Base-by-base conservation (phyloP, 2,888 invertebrate species). In the Junonia oenone region DNA sequence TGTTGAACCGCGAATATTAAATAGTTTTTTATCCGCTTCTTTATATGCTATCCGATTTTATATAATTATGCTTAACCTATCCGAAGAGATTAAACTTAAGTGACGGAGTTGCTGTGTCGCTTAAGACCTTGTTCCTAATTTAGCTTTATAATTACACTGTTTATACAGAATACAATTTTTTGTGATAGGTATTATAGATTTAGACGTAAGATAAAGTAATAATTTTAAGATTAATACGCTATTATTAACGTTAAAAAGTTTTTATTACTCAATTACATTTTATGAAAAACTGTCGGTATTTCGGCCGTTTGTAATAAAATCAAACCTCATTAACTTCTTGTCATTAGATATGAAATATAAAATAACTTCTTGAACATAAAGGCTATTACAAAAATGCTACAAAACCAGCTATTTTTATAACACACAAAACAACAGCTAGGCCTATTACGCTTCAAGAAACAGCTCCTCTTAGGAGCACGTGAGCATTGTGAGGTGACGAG, bases 401-500 rank as follows among this genome's bases (percentile, higher is more conserved):
- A 40, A 43, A 1, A 48, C 8, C 6, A 2, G 11, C 5, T 26
- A 19, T 35, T 48, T 19, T 14, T 26, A 14, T 2, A 8, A 5
- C 1, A 26, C 14, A 17, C 14, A 11, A 4, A 13, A 13, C 15
- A 29, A 15, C 13, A 40, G 19, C 22, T 15, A 15, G 37, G 37
- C n/a, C 19, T 37, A 45, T 22, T 37, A 50, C 35, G 15, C 19
- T 8, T 58, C 29, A 40, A 49, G 57, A 40, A 45, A 46, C 33
- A 51, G 52, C 22, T 26, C 51, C 22, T 33, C 40, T 45, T 27
- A 51, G 26, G 45, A 19, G 38, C 51, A 57, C 52, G 60, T 57
- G 57, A 57, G 57, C 55, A 57, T 57, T 60, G 60, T 57, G 35
- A 45, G 57, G 52, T 46, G 46, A 52, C 55, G 43, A 60, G 57